Percentiles rank a stretch among this genome's conserved stretches.
These are phyloP conservation scores for Himalopsyche japonica DNA, from an alignment of 2,888 invertebrate species.

Conservation along the genomic window DNA sequence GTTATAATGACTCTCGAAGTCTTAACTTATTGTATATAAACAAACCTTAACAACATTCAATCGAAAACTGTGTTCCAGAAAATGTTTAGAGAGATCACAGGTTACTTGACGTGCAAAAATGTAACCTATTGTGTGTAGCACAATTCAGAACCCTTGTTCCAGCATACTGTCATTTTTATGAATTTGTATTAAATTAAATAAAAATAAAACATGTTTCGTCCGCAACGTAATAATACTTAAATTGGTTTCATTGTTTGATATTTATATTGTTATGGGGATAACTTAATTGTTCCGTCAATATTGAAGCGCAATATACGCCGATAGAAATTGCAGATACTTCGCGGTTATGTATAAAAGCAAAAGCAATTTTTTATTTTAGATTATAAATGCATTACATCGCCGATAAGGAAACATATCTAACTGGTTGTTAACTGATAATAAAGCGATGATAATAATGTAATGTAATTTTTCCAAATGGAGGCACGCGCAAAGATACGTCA, in stretches of 20 bases:
- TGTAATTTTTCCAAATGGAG: neutral
- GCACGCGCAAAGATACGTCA: neutral
- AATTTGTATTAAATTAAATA: too few species aligned
- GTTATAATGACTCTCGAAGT: too few species aligned
- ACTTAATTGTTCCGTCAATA: neutral
- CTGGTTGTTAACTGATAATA: neutral
- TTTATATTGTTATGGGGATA: neutral
- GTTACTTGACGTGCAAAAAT: too few species aligned
- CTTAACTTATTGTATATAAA: too few species aligned
- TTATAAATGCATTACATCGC: neutral
- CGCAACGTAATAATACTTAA: neutral
- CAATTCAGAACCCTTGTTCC: too few species aligned
- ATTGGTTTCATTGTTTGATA: neutral
- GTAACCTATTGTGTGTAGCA: too few species aligned
- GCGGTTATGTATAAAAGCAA: neutral
- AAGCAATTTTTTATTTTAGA: neutral
- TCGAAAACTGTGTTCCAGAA: too few species aligned
- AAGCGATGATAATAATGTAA: neutral
- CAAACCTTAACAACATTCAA: too few species aligned
- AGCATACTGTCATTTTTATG: too few species aligned
- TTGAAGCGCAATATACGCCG: neutral
- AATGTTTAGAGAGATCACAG: too few species aligned
- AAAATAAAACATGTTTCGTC: too few species aligned
- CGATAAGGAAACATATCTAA: neutral
- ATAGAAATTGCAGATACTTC: neutral